Base-by-base conservation (phyloP, 1,140 invertebrate genomes). In the Zaprionus kolodkinae region DNA sequence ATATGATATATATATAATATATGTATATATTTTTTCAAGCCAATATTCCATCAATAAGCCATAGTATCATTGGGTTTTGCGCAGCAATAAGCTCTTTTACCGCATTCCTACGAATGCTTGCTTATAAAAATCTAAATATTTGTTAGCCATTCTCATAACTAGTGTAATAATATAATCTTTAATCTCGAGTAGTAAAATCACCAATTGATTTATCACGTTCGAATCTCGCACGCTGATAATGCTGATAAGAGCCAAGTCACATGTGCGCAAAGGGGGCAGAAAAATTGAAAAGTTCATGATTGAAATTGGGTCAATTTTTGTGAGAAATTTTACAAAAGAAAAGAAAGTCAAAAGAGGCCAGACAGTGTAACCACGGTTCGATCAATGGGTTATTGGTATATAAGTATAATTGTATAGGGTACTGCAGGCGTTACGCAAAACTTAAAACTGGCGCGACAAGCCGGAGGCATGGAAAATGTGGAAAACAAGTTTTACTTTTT, bases 371-470 rank as follows among this genome's bases (percentile, higher is more conserved):
- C 43, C 30, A 62, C 27, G 10, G 13, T 5, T 35, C 11, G 21
- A 21, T 21, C 21, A 21, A 21, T 21, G 21, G 21, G 21, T 21
- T 21, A 21, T 21, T 1, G 2, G 21, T 21, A 21, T 21, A 21
- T 21, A 21, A 21, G 30, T 3, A 6, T 33, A 1, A 21, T 17
- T 15, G 45, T 48, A 5, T 48, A 48, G n/a, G 9, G 4, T 48
- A 48, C 45, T 11, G 10, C 12, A 30, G 10, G 27, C 68, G 66
- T 88, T 88, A 88, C 85, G 85, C 72, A 88, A 88, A 85, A 72
- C 33, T 48, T 74, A 88, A 45, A 45, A 89, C 74, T 76, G 75
- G 84, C 55, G 70, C 71, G 61, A 76, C 84, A 63, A 67, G 72
- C 81, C 57, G 35, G 21, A 50, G 35, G 27, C 30, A 50, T 56